These are phyloP conservation scores for Todiramphus saurophagus DNA, from an alignment of 2,113 vertebrate genomes.

Conservation along the genomic window DNA sequence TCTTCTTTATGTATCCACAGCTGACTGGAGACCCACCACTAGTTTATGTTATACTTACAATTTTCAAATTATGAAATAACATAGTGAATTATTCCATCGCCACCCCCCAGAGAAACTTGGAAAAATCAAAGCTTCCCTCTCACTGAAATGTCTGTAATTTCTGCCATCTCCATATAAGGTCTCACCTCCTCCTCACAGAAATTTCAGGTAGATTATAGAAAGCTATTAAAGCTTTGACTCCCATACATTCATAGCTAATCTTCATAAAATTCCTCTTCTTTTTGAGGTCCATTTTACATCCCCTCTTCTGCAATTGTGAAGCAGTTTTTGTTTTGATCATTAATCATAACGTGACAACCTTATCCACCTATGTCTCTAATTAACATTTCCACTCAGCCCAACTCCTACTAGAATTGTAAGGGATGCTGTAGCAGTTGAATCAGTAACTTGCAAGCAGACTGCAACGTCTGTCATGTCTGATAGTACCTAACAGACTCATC, in stretches of 20 bases:
- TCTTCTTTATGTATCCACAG: neutral
- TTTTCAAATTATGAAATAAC: neutral
- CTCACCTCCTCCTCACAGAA: neutral
- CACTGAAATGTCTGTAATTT: neutral
- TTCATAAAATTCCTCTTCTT: neutral
- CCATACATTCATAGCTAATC: neutral
- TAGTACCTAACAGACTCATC: neutral
- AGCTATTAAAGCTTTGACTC: neutral
- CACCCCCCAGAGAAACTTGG: neutral
- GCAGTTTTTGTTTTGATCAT: neutral
- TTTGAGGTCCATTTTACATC: neutral
- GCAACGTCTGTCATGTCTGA: neutral
- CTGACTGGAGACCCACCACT: neutral
- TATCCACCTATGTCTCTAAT: neutral
- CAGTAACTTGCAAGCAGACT: neutral
- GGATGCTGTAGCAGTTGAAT: neutral
- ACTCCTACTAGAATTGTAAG: neutral
- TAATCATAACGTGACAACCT: neutral
- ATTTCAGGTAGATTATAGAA: neutral
- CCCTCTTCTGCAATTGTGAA: neutral
- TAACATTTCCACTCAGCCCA: neutral
- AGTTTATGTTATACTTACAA: neutral
- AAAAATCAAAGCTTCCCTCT: neutral
- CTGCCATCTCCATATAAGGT: neutral
- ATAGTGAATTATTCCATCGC: neutral